These are phyloP conservation scores for Eupithecia vulgata DNA, from an alignment of 2,888 invertebrate species.

Conservation along the genomic window DNA sequence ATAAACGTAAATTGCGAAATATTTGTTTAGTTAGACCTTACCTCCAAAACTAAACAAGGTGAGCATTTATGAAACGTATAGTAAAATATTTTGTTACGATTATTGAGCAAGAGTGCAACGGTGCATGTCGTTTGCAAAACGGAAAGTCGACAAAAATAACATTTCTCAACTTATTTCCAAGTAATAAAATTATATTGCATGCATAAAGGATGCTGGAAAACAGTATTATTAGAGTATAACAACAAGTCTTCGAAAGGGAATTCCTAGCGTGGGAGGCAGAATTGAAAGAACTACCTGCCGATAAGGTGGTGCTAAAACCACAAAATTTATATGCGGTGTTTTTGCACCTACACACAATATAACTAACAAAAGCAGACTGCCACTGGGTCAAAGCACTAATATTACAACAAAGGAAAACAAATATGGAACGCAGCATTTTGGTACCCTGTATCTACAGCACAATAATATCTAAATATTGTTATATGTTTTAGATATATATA, in stretches of 20 bases:
- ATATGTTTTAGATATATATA: too few species aligned
- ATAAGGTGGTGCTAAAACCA: constrained; percentile 6
- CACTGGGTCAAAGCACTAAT: background rate
- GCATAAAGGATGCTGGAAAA: constrained; percentile 7
- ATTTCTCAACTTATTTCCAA: constrained; percentile 37
- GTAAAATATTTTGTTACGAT: constrained; percentile 40
- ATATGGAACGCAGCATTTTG: background rate
- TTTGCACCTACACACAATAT: background rate
- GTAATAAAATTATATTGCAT: constrained; percentile 27
- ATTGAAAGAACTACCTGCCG: background rate
- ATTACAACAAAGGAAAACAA: background rate
- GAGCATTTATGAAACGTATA: constrained; percentile 39
- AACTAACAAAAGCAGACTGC: constrained; percentile 1
- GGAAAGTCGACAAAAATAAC: constrained; percentile 36
- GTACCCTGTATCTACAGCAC: background rate
- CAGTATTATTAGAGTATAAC: background rate
- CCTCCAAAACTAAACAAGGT: constrained; percentile 39
- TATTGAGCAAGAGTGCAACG: constrained; percentile 42
- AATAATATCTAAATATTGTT: background rate
- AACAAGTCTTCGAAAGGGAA: constrained; percentile 1
- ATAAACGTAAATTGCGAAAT: constrained; percentile 29
- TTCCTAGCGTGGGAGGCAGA: background rate
- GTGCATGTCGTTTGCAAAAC: constrained; percentile 42
- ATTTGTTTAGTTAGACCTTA: constrained; percentile 35
- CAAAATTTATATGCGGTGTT: background rate